A percentile compares a stretch with the other conserved stretches of the same genome.
phyloP scores from a whole-genome alignment of 2,888 invertebrate species.

The Meliscaeva auricollis region DNA sequence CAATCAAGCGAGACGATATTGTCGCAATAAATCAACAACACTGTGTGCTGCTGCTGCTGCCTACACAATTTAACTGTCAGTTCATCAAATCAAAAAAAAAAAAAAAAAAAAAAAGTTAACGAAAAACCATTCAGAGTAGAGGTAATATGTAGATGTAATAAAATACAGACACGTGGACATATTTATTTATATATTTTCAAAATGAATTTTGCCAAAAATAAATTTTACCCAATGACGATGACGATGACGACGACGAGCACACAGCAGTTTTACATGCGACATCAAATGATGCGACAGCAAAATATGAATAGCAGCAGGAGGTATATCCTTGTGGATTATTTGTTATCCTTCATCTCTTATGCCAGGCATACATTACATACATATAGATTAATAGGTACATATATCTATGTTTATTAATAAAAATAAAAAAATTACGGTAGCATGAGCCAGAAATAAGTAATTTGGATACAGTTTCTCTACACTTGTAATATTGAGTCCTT shows the following conservation, averaged over 20 bases:
- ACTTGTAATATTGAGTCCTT: slow-evolving; percentile 55
- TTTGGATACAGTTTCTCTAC: slow-evolving; percentile 44
- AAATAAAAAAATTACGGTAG: slow-evolving; percentile 22
- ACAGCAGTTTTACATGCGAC: not conserved
- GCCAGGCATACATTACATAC: not conserved
- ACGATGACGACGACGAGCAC: not conserved
- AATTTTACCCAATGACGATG: slow-evolving; percentile 32
- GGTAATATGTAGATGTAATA: slow-evolving; percentile 28
- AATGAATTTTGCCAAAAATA: slow-evolving; percentile 43
- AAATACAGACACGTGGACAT: slow-evolving; percentile 27
- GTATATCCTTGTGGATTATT: not conserved
- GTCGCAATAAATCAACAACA: slow-evolving; percentile 68
- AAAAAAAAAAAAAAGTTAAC: not conserved
- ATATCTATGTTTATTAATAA: slow-evolving; percentile 21
- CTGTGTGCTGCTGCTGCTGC: not conserved
- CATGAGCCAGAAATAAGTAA: slow-evolving; percentile 45
- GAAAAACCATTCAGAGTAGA: slow-evolving; percentile 32
- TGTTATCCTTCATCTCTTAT: slow-evolving; percentile 17
- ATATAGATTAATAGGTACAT: too few relatives aligned
- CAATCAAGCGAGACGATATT: slow-evolving; percentile 49
- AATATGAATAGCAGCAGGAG: slow-evolving; percentile 51
- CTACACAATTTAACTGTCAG: slow-evolving; percentile 60
- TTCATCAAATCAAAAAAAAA: slow-evolving; percentile 58
- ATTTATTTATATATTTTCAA: slow-evolving; percentile 8
- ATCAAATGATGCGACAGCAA: slow-evolving; percentile 65